These are phyloP conservation scores for Drosophila seclusa DNA, from an alignment of 2,888 invertebrate species.

Conservation along the genomic window DNA sequence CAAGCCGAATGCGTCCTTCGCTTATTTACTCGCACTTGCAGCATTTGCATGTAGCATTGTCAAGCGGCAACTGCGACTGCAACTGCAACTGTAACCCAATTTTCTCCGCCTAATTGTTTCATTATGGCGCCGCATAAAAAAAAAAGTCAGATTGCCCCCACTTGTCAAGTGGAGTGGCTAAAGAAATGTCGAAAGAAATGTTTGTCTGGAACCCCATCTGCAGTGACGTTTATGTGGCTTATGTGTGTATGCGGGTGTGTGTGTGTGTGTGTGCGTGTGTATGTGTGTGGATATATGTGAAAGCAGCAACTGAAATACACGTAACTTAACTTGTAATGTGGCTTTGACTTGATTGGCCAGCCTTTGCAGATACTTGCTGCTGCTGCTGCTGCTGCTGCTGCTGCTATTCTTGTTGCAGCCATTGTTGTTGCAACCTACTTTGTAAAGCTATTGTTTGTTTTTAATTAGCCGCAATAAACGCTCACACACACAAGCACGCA, in stretches of 20 bases:
- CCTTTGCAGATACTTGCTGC: constrained; percentile 37
- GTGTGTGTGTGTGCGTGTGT: not conserved
- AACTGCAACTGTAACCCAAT: constrained; percentile 77
- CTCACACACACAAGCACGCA: constrained; percentile 41
- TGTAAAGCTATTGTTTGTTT: constrained; percentile 79
- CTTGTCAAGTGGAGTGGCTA: constrained; percentile 44
- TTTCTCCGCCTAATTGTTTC: constrained; percentile 81
- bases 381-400: constrained; percentile 14
- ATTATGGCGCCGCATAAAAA: constrained; percentile 79
- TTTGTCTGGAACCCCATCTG: constrained; percentile 12
- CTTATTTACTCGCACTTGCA: constrained; percentile 67
- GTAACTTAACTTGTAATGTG: constrained; percentile 29
- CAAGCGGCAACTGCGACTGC: constrained; percentile 34
- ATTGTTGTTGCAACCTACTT: constrained; percentile 73
- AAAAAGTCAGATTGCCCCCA: constrained; percentile 23
- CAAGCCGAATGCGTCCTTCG: constrained; percentile 45
- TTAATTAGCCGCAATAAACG: constrained; percentile 82
- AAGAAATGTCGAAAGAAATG: constrained; percentile 64
- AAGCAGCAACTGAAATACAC: constrained; percentile 2
- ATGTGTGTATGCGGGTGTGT: not conserved
- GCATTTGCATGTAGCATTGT: constrained; percentile 74
- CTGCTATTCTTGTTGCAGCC: constrained; percentile 50
- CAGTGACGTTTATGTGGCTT: constrained; percentile 8
- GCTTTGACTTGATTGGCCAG: constrained; percentile 70
- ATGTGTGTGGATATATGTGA: constrained; percentile 10